These are phyloP conservation scores for Stramonita haemastoma DNA, from an alignment of 2,888 invertebrate genomes.

Conservation along the genomic window DNA sequence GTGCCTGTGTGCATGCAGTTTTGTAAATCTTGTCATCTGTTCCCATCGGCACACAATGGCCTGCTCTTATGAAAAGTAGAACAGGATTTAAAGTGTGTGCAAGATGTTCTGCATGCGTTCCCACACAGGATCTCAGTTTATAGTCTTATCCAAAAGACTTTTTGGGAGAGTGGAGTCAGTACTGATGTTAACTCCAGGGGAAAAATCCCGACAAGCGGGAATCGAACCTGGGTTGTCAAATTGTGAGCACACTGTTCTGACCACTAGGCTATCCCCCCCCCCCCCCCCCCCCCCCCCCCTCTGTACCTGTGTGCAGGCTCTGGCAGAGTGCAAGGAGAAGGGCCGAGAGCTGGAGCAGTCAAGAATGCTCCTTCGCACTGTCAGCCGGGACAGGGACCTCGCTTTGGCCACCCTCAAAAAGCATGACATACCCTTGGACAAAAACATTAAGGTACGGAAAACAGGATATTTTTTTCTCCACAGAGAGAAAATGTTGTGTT, in stretches of 20 bases:
- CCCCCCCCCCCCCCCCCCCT: too few species aligned
- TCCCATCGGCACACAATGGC: too few species aligned
- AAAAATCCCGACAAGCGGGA: background rate
- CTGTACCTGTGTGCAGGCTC: constrained; percentile 63
- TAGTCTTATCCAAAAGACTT: too few species aligned
- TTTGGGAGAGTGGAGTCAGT: background rate
- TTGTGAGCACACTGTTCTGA: too few species aligned
- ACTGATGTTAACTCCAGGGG: background rate
- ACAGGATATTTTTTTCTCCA: background rate
- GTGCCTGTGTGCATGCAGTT: too few species aligned
- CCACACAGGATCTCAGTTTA: too few species aligned
- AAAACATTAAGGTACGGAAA: constrained; percentile 60
- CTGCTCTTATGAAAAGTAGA: too few species aligned
- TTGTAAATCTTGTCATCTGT: too few species aligned
- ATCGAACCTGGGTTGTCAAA: too few species aligned
- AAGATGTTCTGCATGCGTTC: too few species aligned
- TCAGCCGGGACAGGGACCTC: constrained; percentile 67
- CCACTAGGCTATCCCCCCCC: too few species aligned
- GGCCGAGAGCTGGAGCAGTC: constrained; percentile 67
- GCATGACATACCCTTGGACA: constrained; percentile 68
- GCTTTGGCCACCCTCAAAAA: constrained; percentile 68
- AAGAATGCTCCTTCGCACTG: constrained; percentile 60
- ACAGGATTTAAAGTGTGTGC: too few species aligned
- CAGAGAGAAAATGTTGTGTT: background rate
- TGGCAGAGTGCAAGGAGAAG: constrained; percentile 66